Base-by-base conservation (phyloP, 37 sponge, comb jelly and placozoan genomes). In the Haliclona indistincta region DNA sequence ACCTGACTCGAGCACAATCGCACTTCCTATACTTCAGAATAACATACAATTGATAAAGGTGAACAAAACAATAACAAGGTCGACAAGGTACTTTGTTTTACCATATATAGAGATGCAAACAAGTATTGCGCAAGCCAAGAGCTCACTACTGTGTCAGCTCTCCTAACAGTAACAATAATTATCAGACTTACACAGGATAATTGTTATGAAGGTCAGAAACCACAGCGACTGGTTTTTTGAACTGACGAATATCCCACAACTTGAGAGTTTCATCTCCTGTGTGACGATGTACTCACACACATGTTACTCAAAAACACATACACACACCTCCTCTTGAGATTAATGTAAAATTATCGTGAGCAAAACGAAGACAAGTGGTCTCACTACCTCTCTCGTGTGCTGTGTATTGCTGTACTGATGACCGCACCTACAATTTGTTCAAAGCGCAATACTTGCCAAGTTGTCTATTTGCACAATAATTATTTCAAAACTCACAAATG, bases 201-300 rank as follows among this genome's bases (percentile, higher is more conserved):
- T 82, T 37, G 64, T 82, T 95, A 1, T 72, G 68, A 43, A 93
- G 74, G 4, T 60, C 76, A 65, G 49, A 75, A 44, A 78, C 88
- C 6, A 82, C 80, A 75, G 64, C 58, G 39, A 97, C 81, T 10
- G 94, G 94, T 37, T 41, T 54, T 67, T 76, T 88, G 64, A 94
- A 82, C 11, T 83, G 42, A 34, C 98, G 55, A 17, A 97, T 76
- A 54, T 97, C 98, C 94, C 94, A 97, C 49, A 91, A 36, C 77
- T 94, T 94, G 33, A 97, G 54, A 17, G 93, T 94, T 60, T 86
- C 90, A 78, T 97, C 98, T 70, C 93, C 92, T 84, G 41, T 38
- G 20, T 23, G 67, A 54, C 37, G 4, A 71, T 20, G 3, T 38
- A 49, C 13, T 34, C 55, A 53, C 8, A 52, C 36, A 71, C 72